Conservation (phyloP, 2,797 vertebrate genomes). For the Mus minutoides region DNA sequence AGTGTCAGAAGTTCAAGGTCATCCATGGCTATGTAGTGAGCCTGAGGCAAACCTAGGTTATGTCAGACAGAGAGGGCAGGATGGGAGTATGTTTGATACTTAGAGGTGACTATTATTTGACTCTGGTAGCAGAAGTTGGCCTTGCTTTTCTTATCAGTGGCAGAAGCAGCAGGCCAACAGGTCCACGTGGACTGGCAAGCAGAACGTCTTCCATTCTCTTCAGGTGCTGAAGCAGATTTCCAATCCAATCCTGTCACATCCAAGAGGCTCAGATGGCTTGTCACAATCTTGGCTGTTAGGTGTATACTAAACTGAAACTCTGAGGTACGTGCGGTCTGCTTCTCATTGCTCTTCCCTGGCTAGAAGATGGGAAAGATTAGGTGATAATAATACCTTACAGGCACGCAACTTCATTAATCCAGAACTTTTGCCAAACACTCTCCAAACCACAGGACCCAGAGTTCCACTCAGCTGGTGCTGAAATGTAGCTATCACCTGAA, state of each 20-base stretch:
- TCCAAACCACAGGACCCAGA: slow-evolving; percentile 20
- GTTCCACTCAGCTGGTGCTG: not conserved
- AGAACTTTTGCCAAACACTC: slow-evolving; percentile 50
- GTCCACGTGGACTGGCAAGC: accelerated
- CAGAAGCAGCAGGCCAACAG: not conserved
- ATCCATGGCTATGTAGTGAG: not conserved
- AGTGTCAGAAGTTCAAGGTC: not conserved
- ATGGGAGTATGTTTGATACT: not conserved
- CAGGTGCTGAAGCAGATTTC: slow-evolving; percentile 48
- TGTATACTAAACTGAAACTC: not conserved
- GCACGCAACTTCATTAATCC: slow-evolving; percentile 50
- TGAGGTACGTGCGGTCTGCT: not conserved
- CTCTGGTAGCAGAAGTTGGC: not conserved
- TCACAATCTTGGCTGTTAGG: slow-evolving; percentile 49
- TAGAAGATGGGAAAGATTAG: slow-evolving; percentile 62
- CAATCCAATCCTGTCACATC: slow-evolving; percentile 19
- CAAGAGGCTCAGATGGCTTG: slow-evolving; percentile 2
- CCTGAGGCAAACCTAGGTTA: not conserved
- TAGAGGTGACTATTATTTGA: not conserved
- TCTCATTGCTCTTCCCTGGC: not conserved
- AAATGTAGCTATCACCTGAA: slow-evolving; percentile 25
- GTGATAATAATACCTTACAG: slow-evolving; percentile 64
- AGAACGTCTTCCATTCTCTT: slow-evolving; percentile 31
- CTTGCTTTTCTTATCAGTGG: not conserved
- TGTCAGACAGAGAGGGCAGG: not conserved